Evolutionary conservation across 2,888 invertebrate species (phyloP).

Genomic region (Seladonia tumulorum): DNA sequence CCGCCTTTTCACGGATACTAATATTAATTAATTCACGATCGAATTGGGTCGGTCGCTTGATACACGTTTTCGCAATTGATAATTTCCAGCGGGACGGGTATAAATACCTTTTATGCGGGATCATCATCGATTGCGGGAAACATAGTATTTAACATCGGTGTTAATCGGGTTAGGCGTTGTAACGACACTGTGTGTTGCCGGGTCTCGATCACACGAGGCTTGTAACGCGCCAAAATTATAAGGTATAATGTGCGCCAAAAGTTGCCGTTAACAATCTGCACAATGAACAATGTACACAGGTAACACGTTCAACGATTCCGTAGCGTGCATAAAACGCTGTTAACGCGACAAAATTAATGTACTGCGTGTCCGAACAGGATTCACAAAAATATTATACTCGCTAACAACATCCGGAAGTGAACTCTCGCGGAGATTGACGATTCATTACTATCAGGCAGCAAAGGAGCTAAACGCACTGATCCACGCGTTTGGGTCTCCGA

Average conservation of each 20-base stretch:
- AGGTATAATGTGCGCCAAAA: background rate
- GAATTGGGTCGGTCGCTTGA: background rate
- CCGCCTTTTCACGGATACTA: background rate
- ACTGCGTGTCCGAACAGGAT: too few relatives aligned
- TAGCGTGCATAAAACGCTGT: too few relatives aligned
- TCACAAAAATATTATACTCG: too few relatives aligned
- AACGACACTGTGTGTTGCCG: background rate
- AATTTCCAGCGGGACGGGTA: background rate
- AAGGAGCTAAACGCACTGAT: background rate
- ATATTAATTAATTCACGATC: conserved; percentile 2
- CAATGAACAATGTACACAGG: too few relatives aligned
- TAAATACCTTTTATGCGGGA: background rate
- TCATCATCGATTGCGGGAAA: background rate
- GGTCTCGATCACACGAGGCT: background rate
- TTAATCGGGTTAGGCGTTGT: background rate
- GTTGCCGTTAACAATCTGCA: background rate
- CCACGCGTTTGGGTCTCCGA: background rate
- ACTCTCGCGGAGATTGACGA: background rate
- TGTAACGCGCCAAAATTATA: background rate
- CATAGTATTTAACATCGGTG: background rate
- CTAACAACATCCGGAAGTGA: too few relatives aligned
- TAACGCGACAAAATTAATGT: too few relatives aligned
- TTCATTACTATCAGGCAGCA: background rate
- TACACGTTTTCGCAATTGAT: background rate
- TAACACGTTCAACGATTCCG: too few relatives aligned